These are phyloP conservation scores for Meriones unguiculatus DNA, from an alignment of 2,113 vertebrate species.

Conservation along the genomic window DNA sequence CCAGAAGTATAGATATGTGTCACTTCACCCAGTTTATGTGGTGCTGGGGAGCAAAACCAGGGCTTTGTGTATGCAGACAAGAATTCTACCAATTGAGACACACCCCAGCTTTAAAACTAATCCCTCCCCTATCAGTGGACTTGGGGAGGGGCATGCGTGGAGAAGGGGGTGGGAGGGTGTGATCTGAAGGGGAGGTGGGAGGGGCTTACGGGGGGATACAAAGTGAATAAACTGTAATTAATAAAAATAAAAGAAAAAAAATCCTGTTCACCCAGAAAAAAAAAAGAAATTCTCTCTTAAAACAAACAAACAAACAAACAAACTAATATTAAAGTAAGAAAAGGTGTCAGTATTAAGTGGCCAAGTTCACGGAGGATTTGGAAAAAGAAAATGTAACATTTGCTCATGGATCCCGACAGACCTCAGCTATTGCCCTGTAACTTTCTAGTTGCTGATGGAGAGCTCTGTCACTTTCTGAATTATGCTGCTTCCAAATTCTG, in stretches of 20 bases:
- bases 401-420: background rate
- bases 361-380: background rate
- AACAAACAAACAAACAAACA: no score
- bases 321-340: conserved; percentile 13
- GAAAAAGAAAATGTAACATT: background rate
- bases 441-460: background rate
- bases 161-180: no score
- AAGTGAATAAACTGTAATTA: no score
- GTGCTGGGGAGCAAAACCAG: background rate
- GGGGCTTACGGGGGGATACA: no score
- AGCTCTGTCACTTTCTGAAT: conserved; percentile 6
- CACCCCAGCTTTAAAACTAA: background rate
- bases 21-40: background rate
- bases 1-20: background rate
- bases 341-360: background rate
- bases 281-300: no score
- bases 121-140: no score
- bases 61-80: background rate
- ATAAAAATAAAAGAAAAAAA: no score
- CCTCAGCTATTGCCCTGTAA: background rate
- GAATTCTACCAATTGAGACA: background rate
- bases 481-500: background rate
- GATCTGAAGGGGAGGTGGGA: no score
- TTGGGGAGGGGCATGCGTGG: no score
- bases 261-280: no score